Evolutionary conservation across 1,140 invertebrate genomes (phyloP).

Genomic region (Drusus annulatus): DNA sequence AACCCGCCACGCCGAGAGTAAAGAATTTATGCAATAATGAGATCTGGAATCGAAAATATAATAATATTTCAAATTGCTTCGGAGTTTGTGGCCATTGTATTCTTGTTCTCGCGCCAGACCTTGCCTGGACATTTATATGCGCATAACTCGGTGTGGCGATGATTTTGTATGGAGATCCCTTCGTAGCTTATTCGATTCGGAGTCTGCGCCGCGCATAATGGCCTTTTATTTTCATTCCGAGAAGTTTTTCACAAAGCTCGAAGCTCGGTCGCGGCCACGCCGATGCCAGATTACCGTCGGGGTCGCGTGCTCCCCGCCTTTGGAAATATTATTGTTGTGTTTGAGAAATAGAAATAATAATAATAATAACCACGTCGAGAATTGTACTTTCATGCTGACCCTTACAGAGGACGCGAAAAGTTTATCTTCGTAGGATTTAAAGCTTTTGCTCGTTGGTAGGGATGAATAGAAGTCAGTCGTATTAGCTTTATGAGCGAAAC

Average conservation of each 20-base stretch:
- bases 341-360: too few species aligned
- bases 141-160: conserved; percentile 32
- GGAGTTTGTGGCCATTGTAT: conserved; percentile 8
- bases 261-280: background rate
- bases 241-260: conserved; percentile 43
- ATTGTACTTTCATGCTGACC: too few species aligned
- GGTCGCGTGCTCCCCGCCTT: too few species aligned
- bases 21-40: conserved; percentile 3
- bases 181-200: conserved; percentile 1
- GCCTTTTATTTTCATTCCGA: conserved; percentile 44
- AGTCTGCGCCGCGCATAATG: conserved; percentile 14
- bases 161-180: conserved; percentile 40
- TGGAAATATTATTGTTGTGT: too few species aligned
- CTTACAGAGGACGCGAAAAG: too few species aligned
- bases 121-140: conserved; percentile 43
- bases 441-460: too few species aligned
- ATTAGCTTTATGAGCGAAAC: too few species aligned
- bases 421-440: too few species aligned
- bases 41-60: conserved; percentile 8
- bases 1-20: background rate
- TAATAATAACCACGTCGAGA: too few species aligned
- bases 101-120: background rate
- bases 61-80: conserved; percentile 35
- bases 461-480: too few species aligned
- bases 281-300: conserved; percentile 28